These are phyloP conservation scores for Keiferia lycopersicella DNA, from an alignment of 2,888 invertebrate genomes.

Conservation along the genomic window DNA sequence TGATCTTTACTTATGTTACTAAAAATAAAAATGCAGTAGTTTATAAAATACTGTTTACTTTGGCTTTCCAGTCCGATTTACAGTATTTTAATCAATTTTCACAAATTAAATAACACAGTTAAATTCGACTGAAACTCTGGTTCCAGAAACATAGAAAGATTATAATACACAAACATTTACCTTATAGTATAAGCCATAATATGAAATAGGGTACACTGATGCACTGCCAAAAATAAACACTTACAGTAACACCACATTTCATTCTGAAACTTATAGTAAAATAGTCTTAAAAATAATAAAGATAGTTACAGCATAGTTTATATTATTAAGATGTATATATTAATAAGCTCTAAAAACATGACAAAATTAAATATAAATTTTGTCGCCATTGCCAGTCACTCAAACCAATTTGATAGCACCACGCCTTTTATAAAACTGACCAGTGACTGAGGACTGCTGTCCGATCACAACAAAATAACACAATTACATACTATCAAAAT, in stretches of 20 bases:
- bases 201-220: slow-evolving; percentile 47
- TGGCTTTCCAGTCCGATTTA: slow-evolving; percentile 80
- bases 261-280: slow-evolving; percentile 57
- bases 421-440: slow-evolving; percentile 55
- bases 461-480: slow-evolving; percentile 39
- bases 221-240: slow-evolving; percentile 42
- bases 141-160: slow-evolving; percentile 63
- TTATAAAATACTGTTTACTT: slow-evolving; percentile 81
- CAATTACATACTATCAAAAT: slow-evolving; percentile 18
- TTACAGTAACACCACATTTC: slow-evolving; percentile 49
- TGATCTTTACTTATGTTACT: neutral
- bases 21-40: slow-evolving; percentile 40
- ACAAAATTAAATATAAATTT: slow-evolving; percentile 74
- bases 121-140: slow-evolving; percentile 66
- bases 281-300: slow-evolving; percentile 73
- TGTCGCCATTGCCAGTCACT: slow-evolving; percentile 68
- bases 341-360: slow-evolving; percentile 80
- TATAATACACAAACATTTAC: slow-evolving; percentile 58
- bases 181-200: slow-evolving; percentile 57
- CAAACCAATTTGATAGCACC: slow-evolving; percentile 73
- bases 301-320: slow-evolving; percentile 76
- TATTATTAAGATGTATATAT: slow-evolving; percentile 72
- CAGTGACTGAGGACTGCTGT: slow-evolving; percentile 65
- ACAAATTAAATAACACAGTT: slow-evolving; percentile 74
- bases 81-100: slow-evolving; percentile 75